phyloP scores from a whole-genome alignment of 2,888 invertebrate species.

The Hemicrepidius hirtus region DNA sequence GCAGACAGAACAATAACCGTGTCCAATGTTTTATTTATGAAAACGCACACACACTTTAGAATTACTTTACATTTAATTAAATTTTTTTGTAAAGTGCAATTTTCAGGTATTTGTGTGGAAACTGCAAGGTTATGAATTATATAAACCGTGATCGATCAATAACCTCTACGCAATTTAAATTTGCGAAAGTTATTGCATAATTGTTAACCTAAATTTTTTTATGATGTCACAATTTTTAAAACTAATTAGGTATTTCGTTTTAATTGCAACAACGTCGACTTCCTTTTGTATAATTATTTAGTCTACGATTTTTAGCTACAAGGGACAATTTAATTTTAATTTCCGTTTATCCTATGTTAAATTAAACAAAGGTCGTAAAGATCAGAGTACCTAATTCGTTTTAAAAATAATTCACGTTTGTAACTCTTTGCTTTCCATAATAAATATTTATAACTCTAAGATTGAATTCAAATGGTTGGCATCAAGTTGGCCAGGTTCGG shows the following conservation, averaged over 20 bases:
- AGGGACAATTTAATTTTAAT: neutral
- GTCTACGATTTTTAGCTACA: neutral
- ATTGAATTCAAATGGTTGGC: constrained; percentile 22
- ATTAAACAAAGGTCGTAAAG: constrained; percentile 5
- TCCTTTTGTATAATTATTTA: neutral
- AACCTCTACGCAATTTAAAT: neutral
- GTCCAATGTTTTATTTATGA: constrained; percentile 22
- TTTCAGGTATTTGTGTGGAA: neutral
- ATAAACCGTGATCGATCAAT: neutral
- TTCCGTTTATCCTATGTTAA: neutral
- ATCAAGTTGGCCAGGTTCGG: constrained; percentile 14
- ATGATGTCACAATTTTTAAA: neutral
- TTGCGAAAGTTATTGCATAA: constrained; percentile 12
- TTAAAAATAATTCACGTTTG: constrained; percentile 2
- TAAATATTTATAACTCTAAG: constrained; percentile 22
- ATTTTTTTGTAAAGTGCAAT: neutral
- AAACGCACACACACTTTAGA: constrained; percentile 2
- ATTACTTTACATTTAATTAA: constrained; percentile 20
- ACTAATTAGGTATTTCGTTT: neutral
- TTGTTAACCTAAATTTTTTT: neutral
- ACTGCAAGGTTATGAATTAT: neutral
- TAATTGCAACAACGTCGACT: neutral
- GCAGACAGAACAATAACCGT: constrained; percentile 24
- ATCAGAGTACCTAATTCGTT: neutral
- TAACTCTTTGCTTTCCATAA: constrained; percentile 7